A percentile compares a stretch with the other conserved stretches of the same genome.
phyloP scores from a whole-genome alignment of 2,113 vertebrate genomes.

The Eurypyga helias region DNA sequence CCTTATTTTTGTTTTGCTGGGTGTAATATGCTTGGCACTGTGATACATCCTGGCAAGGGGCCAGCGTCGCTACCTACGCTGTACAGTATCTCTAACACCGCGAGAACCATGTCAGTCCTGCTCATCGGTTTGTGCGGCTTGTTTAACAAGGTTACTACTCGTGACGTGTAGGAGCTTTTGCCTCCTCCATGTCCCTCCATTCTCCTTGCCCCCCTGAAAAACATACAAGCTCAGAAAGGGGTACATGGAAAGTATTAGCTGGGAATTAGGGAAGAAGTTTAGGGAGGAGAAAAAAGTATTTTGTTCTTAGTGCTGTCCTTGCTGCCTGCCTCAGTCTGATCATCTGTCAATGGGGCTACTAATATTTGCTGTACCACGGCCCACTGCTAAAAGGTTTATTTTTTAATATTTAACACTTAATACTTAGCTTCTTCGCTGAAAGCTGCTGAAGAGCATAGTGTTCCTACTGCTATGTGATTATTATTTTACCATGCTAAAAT shows the following conservation, averaged over 20 bases:
- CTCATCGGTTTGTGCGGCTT: neutral
- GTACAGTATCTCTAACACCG: neutral
- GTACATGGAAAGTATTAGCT: neutral
- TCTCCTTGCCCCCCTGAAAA: neutral
- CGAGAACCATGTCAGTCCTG: neutral
- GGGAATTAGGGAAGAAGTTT: neutral
- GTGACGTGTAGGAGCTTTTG: neutral
- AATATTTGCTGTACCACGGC: neutral
- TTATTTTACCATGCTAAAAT: neutral
- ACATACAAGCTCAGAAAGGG: neutral
- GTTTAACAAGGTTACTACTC: constrained; percentile 11
- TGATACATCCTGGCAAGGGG: neutral
- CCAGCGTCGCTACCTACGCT: constrained; percentile 7
- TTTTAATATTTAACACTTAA: neutral
- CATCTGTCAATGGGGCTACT: neutral
- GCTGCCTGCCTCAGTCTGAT: neutral
- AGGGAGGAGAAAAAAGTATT: neutral
- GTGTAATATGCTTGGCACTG: neutral
- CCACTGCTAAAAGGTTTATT: neutral
- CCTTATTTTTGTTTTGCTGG: neutral
- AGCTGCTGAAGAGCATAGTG: neutral
- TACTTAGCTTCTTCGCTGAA: neutral
- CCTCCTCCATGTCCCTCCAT: neutral
- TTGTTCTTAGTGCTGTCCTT: neutral
- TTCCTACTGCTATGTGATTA: neutral